Conservation (phyloP, 2,797 vertebrate species). For the Lepus oiostolus region DNA sequence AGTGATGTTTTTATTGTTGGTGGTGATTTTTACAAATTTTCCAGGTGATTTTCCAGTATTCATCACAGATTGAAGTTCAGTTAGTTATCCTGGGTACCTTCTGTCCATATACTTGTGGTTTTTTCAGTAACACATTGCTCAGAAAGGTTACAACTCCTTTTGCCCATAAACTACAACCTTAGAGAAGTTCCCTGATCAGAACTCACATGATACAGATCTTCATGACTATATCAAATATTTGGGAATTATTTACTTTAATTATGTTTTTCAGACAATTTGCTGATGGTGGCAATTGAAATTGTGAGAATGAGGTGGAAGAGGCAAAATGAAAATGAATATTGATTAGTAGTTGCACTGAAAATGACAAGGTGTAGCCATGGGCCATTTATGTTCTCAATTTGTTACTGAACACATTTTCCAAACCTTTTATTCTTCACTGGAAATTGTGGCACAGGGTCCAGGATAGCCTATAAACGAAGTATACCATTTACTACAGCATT, state of each 20-base stretch:
- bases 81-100: background rate
- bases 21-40: background rate
- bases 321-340: background rate
- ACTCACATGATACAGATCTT: background rate
- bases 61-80: background rate
- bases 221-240: background rate
- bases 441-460: background rate
- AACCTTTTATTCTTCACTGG: background rate
- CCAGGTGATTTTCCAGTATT: background rate
- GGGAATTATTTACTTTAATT: background rate
- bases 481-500: background rate
- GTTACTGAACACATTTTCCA: background rate
- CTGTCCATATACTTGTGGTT: background rate
- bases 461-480: background rate
- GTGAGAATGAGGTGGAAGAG: background rate
- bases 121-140: background rate
- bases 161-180: background rate
- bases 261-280: constrained; percentile 11
- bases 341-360: background rate
- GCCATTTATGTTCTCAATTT: background rate
- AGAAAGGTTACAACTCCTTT: background rate
- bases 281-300: constrained; percentile 1
- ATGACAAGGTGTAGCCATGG: background rate
- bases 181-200: background rate
- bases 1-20: too few species aligned